These are phyloP conservation scores for Branchinecta lynchi DNA, from an alignment of 1,140 invertebrate species.

Conservation along the genomic window DNA sequence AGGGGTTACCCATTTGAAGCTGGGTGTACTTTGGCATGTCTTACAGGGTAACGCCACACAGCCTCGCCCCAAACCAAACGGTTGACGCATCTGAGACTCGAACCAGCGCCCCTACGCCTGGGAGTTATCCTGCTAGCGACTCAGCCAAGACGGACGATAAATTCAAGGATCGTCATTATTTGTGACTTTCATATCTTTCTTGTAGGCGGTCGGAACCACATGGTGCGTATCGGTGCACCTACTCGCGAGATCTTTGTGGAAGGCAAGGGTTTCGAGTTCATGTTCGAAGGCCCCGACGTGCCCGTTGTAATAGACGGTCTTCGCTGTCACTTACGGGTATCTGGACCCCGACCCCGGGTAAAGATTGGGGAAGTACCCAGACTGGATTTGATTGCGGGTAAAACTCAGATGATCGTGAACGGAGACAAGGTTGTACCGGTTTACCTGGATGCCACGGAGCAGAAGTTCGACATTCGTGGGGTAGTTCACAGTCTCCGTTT, in stretches of 20 bases:
- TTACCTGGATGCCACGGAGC: constrained; percentile 69
- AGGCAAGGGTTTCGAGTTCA: constrained; percentile 62
- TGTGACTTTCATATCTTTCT: not conserved
- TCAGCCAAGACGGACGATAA: too few species aligned
- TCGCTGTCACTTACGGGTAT: constrained; percentile 53
- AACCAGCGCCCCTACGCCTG: too few species aligned
- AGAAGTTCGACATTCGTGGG: constrained; percentile 34
- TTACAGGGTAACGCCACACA: too few species aligned
- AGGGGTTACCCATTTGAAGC: too few species aligned
- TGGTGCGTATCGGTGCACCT: constrained; percentile 74
- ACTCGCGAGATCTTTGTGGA: constrained; percentile 82
- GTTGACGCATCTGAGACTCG: too few species aligned
- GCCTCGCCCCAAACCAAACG: too few species aligned
- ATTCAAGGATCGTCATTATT: too few species aligned
- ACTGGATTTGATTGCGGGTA: constrained; percentile 59
- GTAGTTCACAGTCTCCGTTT: not conserved
- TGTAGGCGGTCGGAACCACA: constrained; percentile 33
- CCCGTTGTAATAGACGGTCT: constrained; percentile 56
- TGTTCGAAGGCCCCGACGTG: constrained; percentile 76
- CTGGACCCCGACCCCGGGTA: constrained; percentile 65
- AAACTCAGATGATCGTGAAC: constrained; percentile 66
- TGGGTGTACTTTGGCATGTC: too few species aligned
- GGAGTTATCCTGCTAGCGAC: too few species aligned
- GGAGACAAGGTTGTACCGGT: constrained; percentile 57
- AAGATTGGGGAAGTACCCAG: constrained; percentile 51